Evolutionary conservation across 2,113 vertebrate genomes (phyloP).

Genomic region (Seriola rivoliana): DNA sequence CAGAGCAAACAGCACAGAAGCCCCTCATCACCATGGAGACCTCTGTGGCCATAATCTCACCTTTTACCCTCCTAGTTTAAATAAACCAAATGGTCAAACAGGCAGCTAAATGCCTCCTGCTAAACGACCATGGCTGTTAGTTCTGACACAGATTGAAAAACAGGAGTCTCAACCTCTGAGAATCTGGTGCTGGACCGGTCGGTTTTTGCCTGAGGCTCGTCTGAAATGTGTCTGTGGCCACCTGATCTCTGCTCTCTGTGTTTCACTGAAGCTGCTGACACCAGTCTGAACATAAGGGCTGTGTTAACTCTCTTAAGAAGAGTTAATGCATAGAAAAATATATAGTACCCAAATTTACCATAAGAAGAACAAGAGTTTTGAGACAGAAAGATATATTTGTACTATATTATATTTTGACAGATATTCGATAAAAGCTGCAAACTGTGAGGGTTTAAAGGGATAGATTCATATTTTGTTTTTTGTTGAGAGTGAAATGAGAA

Average conservation of each 20-base stretch:
- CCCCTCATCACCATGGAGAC: constrained; percentile 54
- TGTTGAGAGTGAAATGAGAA: too few relatives aligned
- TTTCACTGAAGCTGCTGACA: not conserved
- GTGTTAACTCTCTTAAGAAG: not conserved
- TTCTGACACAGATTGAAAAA: constrained; percentile 36
- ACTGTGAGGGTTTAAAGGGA: too few relatives aligned
- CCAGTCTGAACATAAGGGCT: not conserved
- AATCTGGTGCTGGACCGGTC: not conserved
- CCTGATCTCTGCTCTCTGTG: not conserved
- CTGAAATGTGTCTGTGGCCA: constrained; percentile 44
- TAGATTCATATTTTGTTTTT: too few relatives aligned
- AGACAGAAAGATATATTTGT: too few relatives aligned
- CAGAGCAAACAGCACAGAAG: constrained; percentile 48
- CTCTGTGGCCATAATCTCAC: constrained; percentile 21
- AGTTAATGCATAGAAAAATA: too few relatives aligned
- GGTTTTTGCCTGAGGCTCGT: constrained; percentile 36
- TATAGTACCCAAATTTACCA: too few relatives aligned
- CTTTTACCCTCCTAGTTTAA: constrained; percentile 35
- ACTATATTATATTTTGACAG: too few relatives aligned
- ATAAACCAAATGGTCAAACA: constrained; percentile 35
- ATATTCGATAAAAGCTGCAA: too few relatives aligned
- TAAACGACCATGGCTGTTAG: constrained; percentile 7
- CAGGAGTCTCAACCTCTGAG: not conserved
- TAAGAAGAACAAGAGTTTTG: too few relatives aligned
- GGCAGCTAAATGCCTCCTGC: constrained; percentile 12